A percentile compares a stretch with the other conserved stretches of the same genome.
Evolutionary conservation across 2,113 vertebrate genomes (phyloP).

Genomic region (Anser brachyrhynchus): DNA sequence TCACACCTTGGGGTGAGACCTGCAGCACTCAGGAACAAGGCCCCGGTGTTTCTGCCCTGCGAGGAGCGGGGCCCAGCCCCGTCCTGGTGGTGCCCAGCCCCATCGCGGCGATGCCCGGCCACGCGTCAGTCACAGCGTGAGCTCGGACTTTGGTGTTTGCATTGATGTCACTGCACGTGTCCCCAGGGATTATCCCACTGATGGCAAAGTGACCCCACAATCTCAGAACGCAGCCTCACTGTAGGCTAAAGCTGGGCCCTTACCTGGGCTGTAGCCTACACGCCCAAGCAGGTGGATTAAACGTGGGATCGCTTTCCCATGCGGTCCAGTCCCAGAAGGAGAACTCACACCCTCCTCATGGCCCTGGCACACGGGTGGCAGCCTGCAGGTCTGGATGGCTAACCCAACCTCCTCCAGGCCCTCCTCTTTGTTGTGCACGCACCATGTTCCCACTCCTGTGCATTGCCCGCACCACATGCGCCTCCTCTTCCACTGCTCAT

Average conservation of each 20-base stretch:
- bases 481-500: rapidly evolving
- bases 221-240: rapidly evolving
- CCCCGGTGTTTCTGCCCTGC: too few species aligned
- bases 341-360: too few species aligned
- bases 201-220: not conserved
- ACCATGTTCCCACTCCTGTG: not conserved
- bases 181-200: not conserved
- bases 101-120: too few species aligned
- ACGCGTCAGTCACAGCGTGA: too few species aligned
- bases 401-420: not conserved
- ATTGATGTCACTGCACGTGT: too few species aligned
- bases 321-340: not conserved
- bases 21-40: not conserved
- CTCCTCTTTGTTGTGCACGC: not conserved
- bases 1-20: not conserved
- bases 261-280: rapidly evolving
- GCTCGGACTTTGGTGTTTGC: too few species aligned
- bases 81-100: too few species aligned
- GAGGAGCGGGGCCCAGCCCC: too few species aligned
- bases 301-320: not conserved
- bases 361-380: not conserved
- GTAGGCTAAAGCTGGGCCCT: rapidly evolving
- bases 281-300: not conserved
- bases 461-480: rapidly evolving
- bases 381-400: not conserved